Conservation (phyloP, 2,113 vertebrate species). For the Serilophus lunatus region DNA sequence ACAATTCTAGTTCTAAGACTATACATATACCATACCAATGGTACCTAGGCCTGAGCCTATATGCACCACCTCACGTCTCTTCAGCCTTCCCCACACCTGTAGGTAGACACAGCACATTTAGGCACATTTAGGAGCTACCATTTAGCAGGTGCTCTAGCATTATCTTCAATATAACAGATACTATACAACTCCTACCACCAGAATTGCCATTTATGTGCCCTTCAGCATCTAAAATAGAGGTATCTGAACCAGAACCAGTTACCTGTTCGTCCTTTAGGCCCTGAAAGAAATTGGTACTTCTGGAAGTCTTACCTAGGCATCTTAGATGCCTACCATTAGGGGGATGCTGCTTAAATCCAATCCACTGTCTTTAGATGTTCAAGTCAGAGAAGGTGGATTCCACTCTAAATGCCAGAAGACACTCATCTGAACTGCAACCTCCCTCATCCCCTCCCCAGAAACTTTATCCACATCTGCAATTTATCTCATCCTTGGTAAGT, state of each 20-base stretch:
- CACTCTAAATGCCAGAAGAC: background rate
- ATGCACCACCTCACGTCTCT: background rate
- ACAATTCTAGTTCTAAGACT: background rate
- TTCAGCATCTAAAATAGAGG: background rate
- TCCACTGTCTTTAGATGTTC: background rate
- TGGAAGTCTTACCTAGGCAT: background rate
- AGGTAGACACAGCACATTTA: background rate
- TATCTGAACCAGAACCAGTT: background rate
- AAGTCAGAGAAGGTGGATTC: background rate
- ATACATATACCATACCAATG: background rate
- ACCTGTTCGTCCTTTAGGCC: background rate
- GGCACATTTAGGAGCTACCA: background rate
- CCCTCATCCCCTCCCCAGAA: background rate
- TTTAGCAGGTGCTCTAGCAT: background rate
- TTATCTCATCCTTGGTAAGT: background rate
- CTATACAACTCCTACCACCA: background rate
- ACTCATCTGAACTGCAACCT: background rate
- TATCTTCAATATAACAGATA: background rate
- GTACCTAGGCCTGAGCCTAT: background rate
- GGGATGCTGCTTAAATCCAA: background rate
- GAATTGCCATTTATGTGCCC: background rate
- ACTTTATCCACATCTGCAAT: background rate
- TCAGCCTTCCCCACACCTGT: background rate
- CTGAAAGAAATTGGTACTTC: background rate
- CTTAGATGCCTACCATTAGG: background rate